phyloP scores from a whole-genome alignment of 2,113 vertebrate species.

The Hyaena hyaena region DNA sequence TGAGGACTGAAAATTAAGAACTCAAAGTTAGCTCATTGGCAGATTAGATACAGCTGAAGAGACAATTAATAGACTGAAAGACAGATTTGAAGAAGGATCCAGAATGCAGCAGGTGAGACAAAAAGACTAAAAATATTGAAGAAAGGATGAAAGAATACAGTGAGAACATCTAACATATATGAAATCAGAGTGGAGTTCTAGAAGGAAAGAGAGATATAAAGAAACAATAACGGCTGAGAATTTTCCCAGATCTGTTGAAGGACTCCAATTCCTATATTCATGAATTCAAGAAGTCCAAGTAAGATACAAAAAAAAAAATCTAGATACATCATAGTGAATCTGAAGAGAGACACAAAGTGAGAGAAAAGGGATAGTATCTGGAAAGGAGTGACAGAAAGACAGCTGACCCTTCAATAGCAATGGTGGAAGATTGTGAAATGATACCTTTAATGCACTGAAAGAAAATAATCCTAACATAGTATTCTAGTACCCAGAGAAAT shows the following conservation, averaged over 20 bases:
- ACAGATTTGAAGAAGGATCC: background rate
- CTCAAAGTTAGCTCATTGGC: background rate
- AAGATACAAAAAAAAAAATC: background rate
- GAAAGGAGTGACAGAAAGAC: background rate
- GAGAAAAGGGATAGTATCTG: background rate
- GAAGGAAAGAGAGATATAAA: background rate
- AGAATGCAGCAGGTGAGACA: background rate
- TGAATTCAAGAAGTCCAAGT: background rate
- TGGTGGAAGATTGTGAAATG: background rate
- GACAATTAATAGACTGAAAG: background rate
- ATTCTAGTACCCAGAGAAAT: background rate
- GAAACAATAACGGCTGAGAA: background rate
- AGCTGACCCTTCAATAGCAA: background rate
- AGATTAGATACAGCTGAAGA: slow-evolving; percentile 2
- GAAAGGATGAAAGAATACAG: background rate
- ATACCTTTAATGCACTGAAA: background rate
- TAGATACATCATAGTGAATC: background rate
- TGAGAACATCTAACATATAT: background rate
- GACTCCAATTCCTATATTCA: background rate
- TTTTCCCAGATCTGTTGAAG: background rate
- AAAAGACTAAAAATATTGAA: background rate
- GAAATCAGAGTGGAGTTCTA: background rate
- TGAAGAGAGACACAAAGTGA: background rate
- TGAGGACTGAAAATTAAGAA: background rate
- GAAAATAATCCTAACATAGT: background rate